phyloP scores from a whole-genome alignment of 2,797 vertebrate genomes.

The Glossophaga mutica region DNA sequence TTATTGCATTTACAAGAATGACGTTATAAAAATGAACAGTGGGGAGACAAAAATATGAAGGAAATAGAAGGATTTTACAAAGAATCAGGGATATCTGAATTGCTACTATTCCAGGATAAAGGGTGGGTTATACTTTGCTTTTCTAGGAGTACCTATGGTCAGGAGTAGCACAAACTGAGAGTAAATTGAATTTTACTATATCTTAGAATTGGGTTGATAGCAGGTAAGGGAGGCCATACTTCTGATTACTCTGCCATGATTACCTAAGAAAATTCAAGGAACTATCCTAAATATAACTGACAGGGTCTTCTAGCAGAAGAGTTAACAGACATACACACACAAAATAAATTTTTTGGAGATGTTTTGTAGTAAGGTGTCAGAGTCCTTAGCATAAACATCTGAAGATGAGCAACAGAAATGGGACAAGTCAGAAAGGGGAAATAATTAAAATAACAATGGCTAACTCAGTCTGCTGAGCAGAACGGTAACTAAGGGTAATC shows the following conservation, averaged over 20 bases:
- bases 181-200: neutral
- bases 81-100: neutral
- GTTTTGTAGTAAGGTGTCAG: neutral
- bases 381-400: neutral
- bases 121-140: neutral
- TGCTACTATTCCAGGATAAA: neutral
- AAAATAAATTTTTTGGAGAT: neutral
- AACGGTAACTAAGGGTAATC: neutral
- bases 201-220: neutral
- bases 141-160: neutral
- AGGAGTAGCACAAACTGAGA: neutral
- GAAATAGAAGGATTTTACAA: neutral
- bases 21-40: neutral
- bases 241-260: neutral
- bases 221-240: neutral
- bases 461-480: neutral
- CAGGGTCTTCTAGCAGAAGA: neutral
- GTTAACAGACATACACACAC: neutral
- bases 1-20: neutral
- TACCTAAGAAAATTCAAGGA: neutral
- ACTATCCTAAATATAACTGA: neutral
- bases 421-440: neutral
- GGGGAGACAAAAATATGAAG: neutral
- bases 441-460: neutral
- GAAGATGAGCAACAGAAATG: neutral